phyloP scores from a whole-genome alignment of 2,113 vertebrate genomes.

The Myanophis thanlyinensis region DNA sequence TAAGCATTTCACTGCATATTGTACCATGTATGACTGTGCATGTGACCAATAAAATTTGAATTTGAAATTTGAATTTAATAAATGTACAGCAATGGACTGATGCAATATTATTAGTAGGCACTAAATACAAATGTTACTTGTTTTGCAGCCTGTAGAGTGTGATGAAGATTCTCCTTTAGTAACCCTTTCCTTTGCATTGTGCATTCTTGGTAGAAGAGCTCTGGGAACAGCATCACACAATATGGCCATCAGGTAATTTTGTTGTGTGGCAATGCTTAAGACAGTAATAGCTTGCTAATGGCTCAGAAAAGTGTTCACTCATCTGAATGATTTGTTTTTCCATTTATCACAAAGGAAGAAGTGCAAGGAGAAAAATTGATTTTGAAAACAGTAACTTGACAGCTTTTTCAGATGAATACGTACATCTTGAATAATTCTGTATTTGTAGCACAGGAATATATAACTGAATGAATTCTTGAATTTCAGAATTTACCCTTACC shows the following conservation, averaged over 20 bases:
- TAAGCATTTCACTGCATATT: too few relatives aligned
- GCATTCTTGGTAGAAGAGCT: slow-evolving; percentile 89
- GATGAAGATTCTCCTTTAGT: slow-evolving; percentile 94
- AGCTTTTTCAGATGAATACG: slow-evolving; percentile 2
- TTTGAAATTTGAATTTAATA: too few relatives aligned
- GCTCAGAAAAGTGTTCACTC: neutral
- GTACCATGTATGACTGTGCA: too few relatives aligned
- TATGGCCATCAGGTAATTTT: slow-evolving; percentile 90
- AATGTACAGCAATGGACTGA: neutral
- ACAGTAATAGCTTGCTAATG: neutral
- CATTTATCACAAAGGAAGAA: neutral
- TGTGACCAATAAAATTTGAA: too few relatives aligned
- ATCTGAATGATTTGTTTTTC: slow-evolving; percentile 9
- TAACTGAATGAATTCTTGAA: neutral
- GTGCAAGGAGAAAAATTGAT: neutral
- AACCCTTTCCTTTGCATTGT: slow-evolving; percentile 91
- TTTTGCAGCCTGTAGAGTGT: slow-evolving; percentile 80
- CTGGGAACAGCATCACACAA: slow-evolving; percentile 91
- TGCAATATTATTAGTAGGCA: neutral
- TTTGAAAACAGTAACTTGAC: neutral
- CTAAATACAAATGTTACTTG: neutral
- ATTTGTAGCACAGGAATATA: slow-evolving; percentile 15
- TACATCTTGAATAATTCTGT: neutral
- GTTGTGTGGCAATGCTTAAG: neutral
- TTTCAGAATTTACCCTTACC: slow-evolving; percentile 1